Base-by-base conservation (phyloP, 2,888 invertebrate species). In the Pollenia griseotomentosa region DNA sequence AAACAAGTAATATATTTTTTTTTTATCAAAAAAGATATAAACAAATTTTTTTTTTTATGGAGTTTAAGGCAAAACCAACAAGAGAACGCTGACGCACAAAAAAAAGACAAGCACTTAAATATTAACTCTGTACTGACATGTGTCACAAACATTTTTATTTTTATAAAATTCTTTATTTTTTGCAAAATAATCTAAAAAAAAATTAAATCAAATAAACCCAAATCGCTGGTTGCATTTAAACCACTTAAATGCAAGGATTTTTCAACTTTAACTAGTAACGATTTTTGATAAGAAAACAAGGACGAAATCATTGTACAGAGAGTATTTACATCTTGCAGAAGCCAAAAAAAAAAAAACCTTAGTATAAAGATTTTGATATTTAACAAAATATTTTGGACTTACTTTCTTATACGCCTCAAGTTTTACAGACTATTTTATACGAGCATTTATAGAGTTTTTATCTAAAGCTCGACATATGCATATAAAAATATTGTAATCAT, bases 101-200 rank as follows among this genome's bases (percentile, higher is more conserved):
- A 74, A 51, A 61, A 65, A 53, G 73, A 68, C 63, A 74, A 70
- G 55, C 74, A 82, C 74, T 87, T 84, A 74, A 70, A 84, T 82
- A 82, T 84, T 82, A 87, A 84, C 84, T 87, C 68, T 53, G 51
- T 40, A 68, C 73, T 84, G 87, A 84, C 87, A 82, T 81, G 84
- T 87, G 87, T 82, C 84, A 84, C 51, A 68, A 78, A 44, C 53
- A 87, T 44, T 77, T 82, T 75, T 74, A 42, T n/a, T 42, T 33
- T 33, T 44, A n/a, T 23, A n/a, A 77, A 55, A 53, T 10, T 23
- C 48, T 46, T 59, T 80, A 71, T 77, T 53, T 80, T 79, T 85
- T 74, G 51, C 11, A 42, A 44, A 61, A 73, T 77, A 73, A 81
- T 63, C 70, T 65, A 71, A n/a, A 66, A 75, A 81, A 77, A 42